Evolutionary conservation across 1,140 invertebrate species (phyloP).

Genomic region (Euschistus heros): DNA sequence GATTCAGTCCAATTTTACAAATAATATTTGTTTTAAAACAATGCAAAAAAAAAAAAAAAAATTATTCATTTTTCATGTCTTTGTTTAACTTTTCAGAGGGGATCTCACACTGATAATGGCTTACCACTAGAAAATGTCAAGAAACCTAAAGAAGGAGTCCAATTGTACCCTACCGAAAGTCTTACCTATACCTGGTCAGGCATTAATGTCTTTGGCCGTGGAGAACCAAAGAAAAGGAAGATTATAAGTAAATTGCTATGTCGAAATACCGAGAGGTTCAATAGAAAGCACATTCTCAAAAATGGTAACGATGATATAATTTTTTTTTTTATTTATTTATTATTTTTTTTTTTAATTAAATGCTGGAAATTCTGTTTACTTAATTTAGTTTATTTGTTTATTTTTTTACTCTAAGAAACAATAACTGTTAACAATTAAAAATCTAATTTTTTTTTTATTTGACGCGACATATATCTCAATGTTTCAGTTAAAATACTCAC

Average conservation of each 20-base stretch:
- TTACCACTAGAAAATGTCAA: no score
- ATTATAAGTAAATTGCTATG: constrained; percentile 16
- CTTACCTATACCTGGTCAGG: constrained; percentile 58
- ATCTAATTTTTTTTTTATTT: not conserved
- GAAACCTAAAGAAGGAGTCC: no score
- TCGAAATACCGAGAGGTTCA: constrained; percentile 25
- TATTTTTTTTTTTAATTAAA: not conserved
- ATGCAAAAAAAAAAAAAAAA: no score
- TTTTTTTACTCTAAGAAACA: not conserved
- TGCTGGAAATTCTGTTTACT: constrained; percentile 15
- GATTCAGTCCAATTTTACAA: no score
- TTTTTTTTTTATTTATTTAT: not conserved
- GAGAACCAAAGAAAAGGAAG: constrained; percentile 26
- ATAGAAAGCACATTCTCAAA: constrained; percentile 52
- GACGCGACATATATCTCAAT: not conserved
- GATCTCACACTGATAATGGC: no score
- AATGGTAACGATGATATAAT: constrained; percentile 41
- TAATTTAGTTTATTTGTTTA: constrained; percentile 33
- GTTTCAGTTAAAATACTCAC: not conserved
- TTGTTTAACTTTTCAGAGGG: no score
- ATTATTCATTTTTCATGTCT: no score
- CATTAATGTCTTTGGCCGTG: constrained; percentile 49
- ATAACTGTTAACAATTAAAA: not conserved
- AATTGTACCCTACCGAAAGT: constrained; percentile 32
- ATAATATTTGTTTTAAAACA: no score